These are phyloP conservation scores for Lates calcarifer DNA, from an alignment of 2,113 vertebrate genomes.

Conservation along the genomic window DNA sequence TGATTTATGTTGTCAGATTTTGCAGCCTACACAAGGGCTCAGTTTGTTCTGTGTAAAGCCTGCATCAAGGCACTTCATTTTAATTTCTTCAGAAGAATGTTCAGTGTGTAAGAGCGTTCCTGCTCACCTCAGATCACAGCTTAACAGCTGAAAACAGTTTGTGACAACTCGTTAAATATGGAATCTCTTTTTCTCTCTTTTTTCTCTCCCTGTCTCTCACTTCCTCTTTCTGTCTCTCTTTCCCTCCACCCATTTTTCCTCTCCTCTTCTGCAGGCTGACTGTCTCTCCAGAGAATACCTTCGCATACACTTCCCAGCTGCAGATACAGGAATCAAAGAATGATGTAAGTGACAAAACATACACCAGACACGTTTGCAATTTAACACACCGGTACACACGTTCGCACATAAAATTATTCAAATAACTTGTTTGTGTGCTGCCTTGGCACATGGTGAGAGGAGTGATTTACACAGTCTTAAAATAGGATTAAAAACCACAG, in stretches of 20 bases:
- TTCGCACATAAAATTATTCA: constrained; percentile 11
- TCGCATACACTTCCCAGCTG: constrained; percentile 78
- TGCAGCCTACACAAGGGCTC: constrained; percentile 26
- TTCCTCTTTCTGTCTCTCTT: constrained; percentile 3
- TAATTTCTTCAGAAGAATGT: constrained; percentile 38
- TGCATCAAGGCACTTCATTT: constrained; percentile 38
- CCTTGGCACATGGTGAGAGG: constrained; percentile 18
- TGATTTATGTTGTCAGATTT: constrained; percentile 45
- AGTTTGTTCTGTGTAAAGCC: constrained; percentile 33
- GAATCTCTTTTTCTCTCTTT: constrained; percentile 10
- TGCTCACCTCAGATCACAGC: constrained; percentile 13
- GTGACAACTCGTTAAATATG: constrained; percentile 39
- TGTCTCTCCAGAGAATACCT: constrained; percentile 90
- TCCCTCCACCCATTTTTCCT: neutral
- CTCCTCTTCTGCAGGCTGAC: constrained; percentile 86
- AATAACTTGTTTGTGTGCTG: neutral
- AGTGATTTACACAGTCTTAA: constrained; percentile 55
- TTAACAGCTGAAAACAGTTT: neutral
- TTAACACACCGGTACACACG: neutral
- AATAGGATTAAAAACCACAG: constrained; percentile 54
- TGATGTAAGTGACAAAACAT: constrained; percentile 61
- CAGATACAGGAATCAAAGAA: constrained; percentile 47
- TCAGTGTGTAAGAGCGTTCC: neutral
- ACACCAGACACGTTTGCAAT: neutral
- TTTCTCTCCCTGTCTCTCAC: neutral